Evolutionary conservation across 2,888 invertebrate genomes (phyloP), one percentile per base, ranked within the genome.

Genomic region (Galeruca laticollis): DNA sequence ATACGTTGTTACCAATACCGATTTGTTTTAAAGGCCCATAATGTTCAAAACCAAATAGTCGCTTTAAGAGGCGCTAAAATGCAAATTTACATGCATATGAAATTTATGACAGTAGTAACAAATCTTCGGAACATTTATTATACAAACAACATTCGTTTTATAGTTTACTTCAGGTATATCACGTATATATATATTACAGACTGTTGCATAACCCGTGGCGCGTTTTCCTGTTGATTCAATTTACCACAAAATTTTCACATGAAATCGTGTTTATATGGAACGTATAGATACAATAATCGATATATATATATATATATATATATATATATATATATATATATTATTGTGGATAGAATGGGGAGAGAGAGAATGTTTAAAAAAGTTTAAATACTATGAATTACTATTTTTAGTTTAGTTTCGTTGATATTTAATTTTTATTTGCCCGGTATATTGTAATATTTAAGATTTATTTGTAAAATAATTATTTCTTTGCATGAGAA

Each of bases 21-120:
- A 40, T 40, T 40, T 40, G 3, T 40, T 40, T 40, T 40, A 40
- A 40, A 40, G 11, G 13, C n/a, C 1, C 11, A 40, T 40, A 40
- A 40, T 40, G 40, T n/a, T 40, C 3, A 13, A n/a, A 40, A n/a
- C 40, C 13, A 40, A 40, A 40, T 40, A 13, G 40, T n/a, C 40
- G 1, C 11, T 40, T n/a, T n/a, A 40, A 5, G 40, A 13, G 40
- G 40, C n/a, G 40, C 40, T 40, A 40, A 40, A 40, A 40, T 26
- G 40, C 2, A 40, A 13, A 40, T 40, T 11, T 40, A 40, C n/a
- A 40, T 40, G 40, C 13, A n/a, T 40, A 11, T 40, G 2, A n/a
- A 40, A 40, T 37, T 37, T 37, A 37, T 40, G 40, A 40, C 40
- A n/a, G 40, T 40, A 40, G 40, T n/a, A 4, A 40, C 40, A 40